These are phyloP conservation scores for Mesocentrotus franciscanus DNA, from an alignment of 53 echinoderm and acorn worm genomes.

Conservation along the genomic window DNA sequence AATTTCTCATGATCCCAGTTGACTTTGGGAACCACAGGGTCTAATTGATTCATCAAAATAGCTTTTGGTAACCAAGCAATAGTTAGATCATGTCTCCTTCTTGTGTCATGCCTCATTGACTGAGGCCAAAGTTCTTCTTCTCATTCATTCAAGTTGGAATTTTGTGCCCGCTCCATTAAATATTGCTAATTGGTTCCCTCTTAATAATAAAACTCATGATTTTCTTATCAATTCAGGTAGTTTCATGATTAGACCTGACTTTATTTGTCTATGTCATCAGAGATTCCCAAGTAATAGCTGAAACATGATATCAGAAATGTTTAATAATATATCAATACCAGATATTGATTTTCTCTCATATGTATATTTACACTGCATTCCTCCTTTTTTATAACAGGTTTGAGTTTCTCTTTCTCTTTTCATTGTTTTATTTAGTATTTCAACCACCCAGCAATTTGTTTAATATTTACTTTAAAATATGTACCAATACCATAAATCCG, in stretches of 20 bases:
- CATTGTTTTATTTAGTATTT: too few species aligned
- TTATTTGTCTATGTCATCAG: background rate
- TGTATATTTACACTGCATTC: too few species aligned
- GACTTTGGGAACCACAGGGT: slow-evolving; percentile 37
- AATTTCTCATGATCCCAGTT: slow-evolving; percentile 9
- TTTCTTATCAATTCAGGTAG: background rate
- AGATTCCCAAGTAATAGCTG: background rate
- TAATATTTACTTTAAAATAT: background rate
- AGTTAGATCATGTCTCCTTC: background rate
- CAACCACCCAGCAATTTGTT: too few species aligned
- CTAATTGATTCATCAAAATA: background rate
- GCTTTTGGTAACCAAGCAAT: background rate
- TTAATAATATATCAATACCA: too few species aligned
- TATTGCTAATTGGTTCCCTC: background rate
- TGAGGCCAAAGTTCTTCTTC: slow-evolving; percentile 8
- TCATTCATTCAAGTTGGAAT: background rate
- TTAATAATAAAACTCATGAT: background rate
- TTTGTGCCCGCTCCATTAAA: background rate
- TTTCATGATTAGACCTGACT: background rate
- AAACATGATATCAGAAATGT: too few species aligned
- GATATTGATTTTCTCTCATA: too few species aligned
- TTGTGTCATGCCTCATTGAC: slow-evolving; percentile 35
- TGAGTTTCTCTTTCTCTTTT: background rate
- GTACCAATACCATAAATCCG: background rate
- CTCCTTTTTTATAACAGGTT: too few species aligned